phyloP scores from a whole-genome alignment of 2,113 vertebrate species.

The Mus spicilegus region DNA sequence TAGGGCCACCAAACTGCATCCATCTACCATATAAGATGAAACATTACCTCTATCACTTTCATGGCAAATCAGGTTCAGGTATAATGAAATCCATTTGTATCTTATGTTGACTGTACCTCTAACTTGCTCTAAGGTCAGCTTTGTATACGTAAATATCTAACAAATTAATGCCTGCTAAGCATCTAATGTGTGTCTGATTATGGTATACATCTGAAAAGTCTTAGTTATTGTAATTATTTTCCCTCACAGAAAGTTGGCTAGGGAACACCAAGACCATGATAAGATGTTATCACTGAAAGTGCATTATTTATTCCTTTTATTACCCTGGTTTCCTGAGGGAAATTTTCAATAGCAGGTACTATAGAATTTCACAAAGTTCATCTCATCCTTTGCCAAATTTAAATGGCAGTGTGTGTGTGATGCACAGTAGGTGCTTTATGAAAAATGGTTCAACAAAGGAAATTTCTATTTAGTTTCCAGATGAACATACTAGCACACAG shows the following conservation, averaged over 20 bases:
- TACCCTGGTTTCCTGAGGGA: neutral
- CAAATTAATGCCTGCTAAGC: neutral
- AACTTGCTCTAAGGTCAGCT: neutral
- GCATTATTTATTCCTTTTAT: neutral
- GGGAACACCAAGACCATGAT: neutral
- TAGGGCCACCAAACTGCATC: neutral
- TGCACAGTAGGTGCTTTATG: neutral
- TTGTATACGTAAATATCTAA: neutral
- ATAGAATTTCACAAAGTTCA: neutral
- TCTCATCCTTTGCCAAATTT: conserved; percentile 1
- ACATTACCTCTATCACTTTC: neutral
- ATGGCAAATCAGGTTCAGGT: neutral
- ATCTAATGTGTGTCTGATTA: neutral
- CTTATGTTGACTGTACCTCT: neutral
- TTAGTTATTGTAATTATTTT: neutral
- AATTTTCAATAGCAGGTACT: neutral
- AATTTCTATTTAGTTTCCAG: neutral
- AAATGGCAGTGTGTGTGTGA: neutral
- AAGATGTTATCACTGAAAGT: neutral
- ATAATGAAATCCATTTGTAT: neutral
- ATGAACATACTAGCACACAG: neutral
- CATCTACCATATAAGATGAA: neutral
- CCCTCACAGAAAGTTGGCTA: neutral
- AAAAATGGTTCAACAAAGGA: neutral
- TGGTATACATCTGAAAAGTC: neutral